Conservation (phyloP, 2,888 invertebrate species). For the Lycocerus yunnanus region DNA sequence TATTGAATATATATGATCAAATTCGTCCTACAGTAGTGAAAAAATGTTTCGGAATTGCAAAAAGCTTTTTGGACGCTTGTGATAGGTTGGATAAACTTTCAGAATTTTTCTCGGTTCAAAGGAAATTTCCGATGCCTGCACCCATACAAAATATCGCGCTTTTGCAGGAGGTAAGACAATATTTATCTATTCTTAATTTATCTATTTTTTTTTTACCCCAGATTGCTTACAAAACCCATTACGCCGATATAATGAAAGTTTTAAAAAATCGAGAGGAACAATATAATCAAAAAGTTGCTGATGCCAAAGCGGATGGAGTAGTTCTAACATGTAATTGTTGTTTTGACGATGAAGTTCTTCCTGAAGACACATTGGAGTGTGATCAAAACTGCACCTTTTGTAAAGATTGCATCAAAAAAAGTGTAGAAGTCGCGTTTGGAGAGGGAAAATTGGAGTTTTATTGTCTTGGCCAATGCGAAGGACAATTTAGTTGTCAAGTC, state of each 20-base stretch:
- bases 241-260: constrained; percentile 42
- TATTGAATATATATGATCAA: too few relatives aligned
- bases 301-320: constrained; percentile 50
- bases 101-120: too few relatives aligned
- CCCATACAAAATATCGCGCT: too few relatives aligned
- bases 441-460: constrained; percentile 53
- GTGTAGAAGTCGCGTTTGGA: constrained; percentile 52
- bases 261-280: constrained; percentile 27
- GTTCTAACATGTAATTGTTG: constrained; percentile 61
- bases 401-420: constrained; percentile 51
- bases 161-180: too few relatives aligned
- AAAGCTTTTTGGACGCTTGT: too few relatives aligned
- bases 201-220: constrained; percentile 7
- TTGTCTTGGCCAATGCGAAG: constrained; percentile 54
- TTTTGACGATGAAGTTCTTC: constrained; percentile 59
- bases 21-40: too few relatives aligned
- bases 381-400: constrained; percentile 57
- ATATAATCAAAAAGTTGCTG: constrained; percentile 34
- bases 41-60: too few relatives aligned
- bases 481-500: constrained; percentile 46
- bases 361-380: constrained; percentile 52
- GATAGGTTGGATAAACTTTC: too few relatives aligned
- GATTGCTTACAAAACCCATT: constrained; percentile 40
- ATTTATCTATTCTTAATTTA: too few relatives aligned
- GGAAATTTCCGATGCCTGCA: too few relatives aligned